Evolutionary conservation across 2,888 invertebrate species (phyloP).

Genomic region (Drosophila sordidula): DNA sequence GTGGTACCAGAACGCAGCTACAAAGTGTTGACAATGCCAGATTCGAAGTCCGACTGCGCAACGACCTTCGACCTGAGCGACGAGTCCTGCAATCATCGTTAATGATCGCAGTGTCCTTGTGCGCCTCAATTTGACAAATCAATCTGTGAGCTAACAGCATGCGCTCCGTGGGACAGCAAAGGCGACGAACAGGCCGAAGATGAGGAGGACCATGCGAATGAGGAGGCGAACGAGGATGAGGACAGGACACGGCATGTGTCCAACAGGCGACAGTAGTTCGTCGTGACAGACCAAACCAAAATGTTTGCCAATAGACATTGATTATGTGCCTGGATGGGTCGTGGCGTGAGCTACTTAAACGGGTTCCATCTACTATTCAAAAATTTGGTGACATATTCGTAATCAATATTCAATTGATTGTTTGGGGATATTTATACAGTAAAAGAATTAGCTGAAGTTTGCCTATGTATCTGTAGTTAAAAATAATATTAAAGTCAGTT

Average conservation of each 20-base stretch:
- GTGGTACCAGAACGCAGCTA: slow-evolving; percentile 54
- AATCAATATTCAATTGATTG: too few relatives aligned
- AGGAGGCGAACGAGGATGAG: slow-evolving; percentile 17
- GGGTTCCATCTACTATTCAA: not conserved
- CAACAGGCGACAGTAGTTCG: slow-evolving; percentile 59
- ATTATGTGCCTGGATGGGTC: slow-evolving; percentile 41
- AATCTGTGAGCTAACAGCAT: slow-evolving; percentile 76
- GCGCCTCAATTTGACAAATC: slow-evolving; percentile 73
- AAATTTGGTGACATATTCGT: too few relatives aligned
- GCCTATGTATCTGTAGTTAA: too few relatives aligned
- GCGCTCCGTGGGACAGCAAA: slow-evolving; percentile 59
- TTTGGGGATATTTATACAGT: too few relatives aligned
- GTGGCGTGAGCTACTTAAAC: slow-evolving; percentile 37
- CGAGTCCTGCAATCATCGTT: slow-evolving; percentile 75
- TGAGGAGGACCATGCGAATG: slow-evolving; percentile 16
- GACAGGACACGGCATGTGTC: slow-evolving; percentile 26
- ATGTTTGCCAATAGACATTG: slow-evolving; percentile 78
- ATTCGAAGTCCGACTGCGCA: slow-evolving; percentile 67
- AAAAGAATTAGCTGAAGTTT: too few relatives aligned
- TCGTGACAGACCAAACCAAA: slow-evolving; percentile 71
- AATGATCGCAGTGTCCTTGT: slow-evolving; percentile 81
- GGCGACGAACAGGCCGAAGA: slow-evolving; percentile 17
- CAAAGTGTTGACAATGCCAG: slow-evolving; percentile 75
- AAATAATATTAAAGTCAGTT: too few relatives aligned
- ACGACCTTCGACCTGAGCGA: slow-evolving; percentile 68